These are phyloP conservation scores for Mythimna vitellina DNA, from an alignment of 2,888 invertebrate species.

Conservation along the genomic window DNA sequence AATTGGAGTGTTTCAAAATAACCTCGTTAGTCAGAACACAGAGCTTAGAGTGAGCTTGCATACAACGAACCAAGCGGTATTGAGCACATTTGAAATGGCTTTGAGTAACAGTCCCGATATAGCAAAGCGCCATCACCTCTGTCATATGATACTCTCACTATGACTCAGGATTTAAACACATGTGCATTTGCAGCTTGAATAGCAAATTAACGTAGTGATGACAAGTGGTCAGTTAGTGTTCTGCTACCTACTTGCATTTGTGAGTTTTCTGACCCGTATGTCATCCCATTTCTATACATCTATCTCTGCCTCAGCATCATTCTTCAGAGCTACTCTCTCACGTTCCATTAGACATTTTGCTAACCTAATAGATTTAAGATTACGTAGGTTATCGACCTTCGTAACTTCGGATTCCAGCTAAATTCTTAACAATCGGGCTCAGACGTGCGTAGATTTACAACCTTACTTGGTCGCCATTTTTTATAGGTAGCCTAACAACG, in stretches of 20 bases:
- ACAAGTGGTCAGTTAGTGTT: constrained; percentile 31
- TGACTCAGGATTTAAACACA: constrained; percentile 78
- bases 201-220: constrained; percentile 45
- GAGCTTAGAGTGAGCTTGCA: constrained; percentile 57
- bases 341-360: constrained; percentile 3
- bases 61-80: constrained; percentile 40
- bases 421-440: constrained; percentile 37
- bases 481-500: constrained; percentile 19
- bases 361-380: constrained; percentile 18
- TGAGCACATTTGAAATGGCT: constrained; percentile 50
- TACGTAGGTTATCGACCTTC: constrained; percentile 31
- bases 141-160: constrained; percentile 71
- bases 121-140: constrained; percentile 72
- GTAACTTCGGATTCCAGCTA: constrained; percentile 30
- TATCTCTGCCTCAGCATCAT: neutral
- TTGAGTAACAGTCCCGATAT: constrained; percentile 86
- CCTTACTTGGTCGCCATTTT: constrained; percentile 15
- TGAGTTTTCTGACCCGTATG: constrained; percentile 5
- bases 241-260: constrained; percentile 13
- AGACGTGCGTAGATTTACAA: constrained; percentile 51
- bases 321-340: neutral
- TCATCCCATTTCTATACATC: neutral
- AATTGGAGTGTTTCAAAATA: constrained; percentile 57
- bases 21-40: constrained; percentile 58
- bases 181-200: constrained; percentile 71